Base-by-base conservation (phyloP, 2,797 vertebrate species). In the Chaetophractus vellerosus region DNA sequence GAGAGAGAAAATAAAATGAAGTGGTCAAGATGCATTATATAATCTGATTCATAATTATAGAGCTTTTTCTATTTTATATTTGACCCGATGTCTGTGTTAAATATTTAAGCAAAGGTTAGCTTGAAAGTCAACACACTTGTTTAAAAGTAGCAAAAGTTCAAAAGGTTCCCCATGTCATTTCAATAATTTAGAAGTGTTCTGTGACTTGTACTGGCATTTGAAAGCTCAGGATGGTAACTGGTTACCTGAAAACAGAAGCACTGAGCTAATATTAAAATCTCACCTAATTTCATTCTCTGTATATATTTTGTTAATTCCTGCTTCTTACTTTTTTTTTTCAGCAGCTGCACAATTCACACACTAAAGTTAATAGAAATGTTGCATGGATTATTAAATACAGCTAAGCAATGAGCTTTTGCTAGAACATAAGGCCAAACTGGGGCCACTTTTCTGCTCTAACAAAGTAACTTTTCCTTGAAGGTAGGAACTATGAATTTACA, bases 341-440 rank as follows among this genome's bases (percentile, higher is more conserved):
- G 31, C 61, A 95, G 64, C 11, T 55, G 19, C 71, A 86, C 92
- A 79, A 74, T 86, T 90, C 79, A 93, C 63, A 91, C 76, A 95
- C 79, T 59, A 71, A 93, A 81, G 64, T 74, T 96, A 96, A 96
- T 84, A 90, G 95, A 96, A 97, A 94, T 95, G 68, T 94, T 94
- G 96, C 93, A 97, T 96, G 94, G 97, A 97, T 98, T 98, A 96
- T 97, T 97, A 95, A 96, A 91, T 93, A 92, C 71, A 78, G 79
- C 36, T 76, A 93, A 95, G 72, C 85, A 96, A 81, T 96, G 86
- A 92, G 75, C 41, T 95, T 97, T 93, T 82, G 87, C 88, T 96
- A 88, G 96, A 94, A 82, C 81, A 71, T 50, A 97, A 97, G 94
- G 96, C 95, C 94, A 95, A 84, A 87, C 71, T 83, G 83, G 84